These are phyloP conservation scores for Porites cylindrica DNA, from an alignment of 92 coral and sea anemone genomes.

Conservation along the genomic window DNA sequence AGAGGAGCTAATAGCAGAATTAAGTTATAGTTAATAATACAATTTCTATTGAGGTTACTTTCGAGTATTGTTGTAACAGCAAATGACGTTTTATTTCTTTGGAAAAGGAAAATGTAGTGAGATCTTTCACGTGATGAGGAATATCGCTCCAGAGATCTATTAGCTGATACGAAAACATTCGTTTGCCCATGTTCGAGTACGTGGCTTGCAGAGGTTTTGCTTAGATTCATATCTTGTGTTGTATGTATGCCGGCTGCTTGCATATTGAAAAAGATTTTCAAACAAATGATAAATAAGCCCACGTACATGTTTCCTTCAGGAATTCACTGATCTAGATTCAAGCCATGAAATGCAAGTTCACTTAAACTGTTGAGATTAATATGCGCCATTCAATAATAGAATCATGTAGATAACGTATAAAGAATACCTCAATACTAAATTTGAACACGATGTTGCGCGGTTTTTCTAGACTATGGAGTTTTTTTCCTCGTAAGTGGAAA, in stretches of 20 bases:
- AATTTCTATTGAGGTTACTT: not conserved
- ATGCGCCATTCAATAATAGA: no score
- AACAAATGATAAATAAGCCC: not conserved
- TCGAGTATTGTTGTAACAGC: not conserved
- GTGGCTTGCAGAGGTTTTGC: constrained; percentile 1
- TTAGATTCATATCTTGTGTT: not conserved
- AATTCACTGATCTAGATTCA: not conserved
- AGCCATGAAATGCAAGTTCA: not conserved
- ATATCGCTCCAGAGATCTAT: constrained; percentile 3
- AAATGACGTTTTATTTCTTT: not conserved
- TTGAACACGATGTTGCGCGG: not conserved
- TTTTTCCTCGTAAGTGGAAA: not conserved
- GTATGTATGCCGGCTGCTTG: constrained; percentile 6
- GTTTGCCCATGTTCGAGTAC: not conserved
- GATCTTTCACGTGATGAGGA: constrained; percentile 13
- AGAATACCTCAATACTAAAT: no score
- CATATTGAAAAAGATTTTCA: not conserved
- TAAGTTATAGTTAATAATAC: no score
- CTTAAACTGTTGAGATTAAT: not conserved
- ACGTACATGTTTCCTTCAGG: not conserved
- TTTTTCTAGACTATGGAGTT: constrained; percentile 4
- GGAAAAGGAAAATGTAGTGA: not conserved
- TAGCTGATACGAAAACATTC: not conserved
- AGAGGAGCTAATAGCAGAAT: no score
- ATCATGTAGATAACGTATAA: no score